Base-by-base conservation (phyloP, 2,888 invertebrate species). In the Colostygia pectinataria region DNA sequence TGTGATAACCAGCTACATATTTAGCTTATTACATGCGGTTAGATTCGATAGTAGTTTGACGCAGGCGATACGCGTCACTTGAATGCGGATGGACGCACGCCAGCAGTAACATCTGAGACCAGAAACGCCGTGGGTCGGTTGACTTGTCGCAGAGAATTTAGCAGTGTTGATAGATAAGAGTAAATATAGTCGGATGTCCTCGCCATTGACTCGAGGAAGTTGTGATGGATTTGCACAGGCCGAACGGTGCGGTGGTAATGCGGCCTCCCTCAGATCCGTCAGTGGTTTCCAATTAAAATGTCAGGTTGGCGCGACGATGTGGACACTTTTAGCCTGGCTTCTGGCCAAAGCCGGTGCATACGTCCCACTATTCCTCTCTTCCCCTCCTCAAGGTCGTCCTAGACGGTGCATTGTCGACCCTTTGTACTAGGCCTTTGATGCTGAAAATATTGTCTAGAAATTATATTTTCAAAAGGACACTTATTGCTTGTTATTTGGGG, bases 221-320 rank as follows among this genome's bases (percentile, higher is more conserved):
- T 66, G 74, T 80, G 82, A 83, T 85, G 77, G 80, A 83, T 85
- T 76, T 79, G 82, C 80, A 74, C 81, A 74, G 77, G 79, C 79
- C 80, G 78, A 70, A 65, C 63, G 69, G 72, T 73, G 53, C 62
- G 69, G 73, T 74, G 54, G 28, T 77, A 70, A 80, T 77, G 74
- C 68, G 81, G 77, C 78, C 83, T 82, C 80, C 71, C 74, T 74
- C 72, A 64, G 74, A 77, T 79, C 75, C 73, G 80, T 74, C 80
- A 78, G 80, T 84, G 85, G 87, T 84, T 90, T 88, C 88, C 80
- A 77, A 84, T 86, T 88, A 90, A 74, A 88, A 83, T 88, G 83
- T 81, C 83, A 83, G 74, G 81, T 82, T 84, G 86, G 86, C 85
- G 80, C 79, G 79, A 70, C 82, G 78, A 64, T 76, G 79, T 70